These are phyloP conservation scores for Gari tellinella DNA, from an alignment of 2,888 invertebrate genomes.

Conservation along the genomic window DNA sequence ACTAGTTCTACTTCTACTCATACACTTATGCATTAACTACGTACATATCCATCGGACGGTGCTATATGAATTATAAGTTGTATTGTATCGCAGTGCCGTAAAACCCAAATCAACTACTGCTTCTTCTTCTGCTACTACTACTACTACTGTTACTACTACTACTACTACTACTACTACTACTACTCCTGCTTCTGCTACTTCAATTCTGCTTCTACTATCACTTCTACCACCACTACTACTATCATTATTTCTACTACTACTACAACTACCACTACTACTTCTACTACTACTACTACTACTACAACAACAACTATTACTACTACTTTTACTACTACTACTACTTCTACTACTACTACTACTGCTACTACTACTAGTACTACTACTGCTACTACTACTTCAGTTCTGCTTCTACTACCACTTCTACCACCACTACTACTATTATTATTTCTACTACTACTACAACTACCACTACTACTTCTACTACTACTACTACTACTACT, in stretches of 20 bases:
- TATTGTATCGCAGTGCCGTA: no score
- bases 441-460: neutral
- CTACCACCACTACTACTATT: neutral
- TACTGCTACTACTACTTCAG: neutral
- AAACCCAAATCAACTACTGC: no score
- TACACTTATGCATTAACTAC: no score
- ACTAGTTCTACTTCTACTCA: no score
- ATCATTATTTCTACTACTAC: neutral
- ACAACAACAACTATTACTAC: no score
- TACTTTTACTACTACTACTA: neutral
- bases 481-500: neutral
- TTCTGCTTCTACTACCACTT: neutral
- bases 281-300: constrained; percentile 2
- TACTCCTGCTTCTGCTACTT: neutral
- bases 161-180: constrained; percentile 1
- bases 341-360: neutral
- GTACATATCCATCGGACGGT: no score
- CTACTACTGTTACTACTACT: no score
- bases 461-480: neutral
- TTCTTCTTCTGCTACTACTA: no score
- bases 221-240: no score
- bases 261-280: neutral
- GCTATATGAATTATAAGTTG: no score
- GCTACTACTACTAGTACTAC: neutral
- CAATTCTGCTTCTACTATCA: neutral